Conservation (phyloP, 2,888 invertebrate species). For the Xylota sylvarum region DNA sequence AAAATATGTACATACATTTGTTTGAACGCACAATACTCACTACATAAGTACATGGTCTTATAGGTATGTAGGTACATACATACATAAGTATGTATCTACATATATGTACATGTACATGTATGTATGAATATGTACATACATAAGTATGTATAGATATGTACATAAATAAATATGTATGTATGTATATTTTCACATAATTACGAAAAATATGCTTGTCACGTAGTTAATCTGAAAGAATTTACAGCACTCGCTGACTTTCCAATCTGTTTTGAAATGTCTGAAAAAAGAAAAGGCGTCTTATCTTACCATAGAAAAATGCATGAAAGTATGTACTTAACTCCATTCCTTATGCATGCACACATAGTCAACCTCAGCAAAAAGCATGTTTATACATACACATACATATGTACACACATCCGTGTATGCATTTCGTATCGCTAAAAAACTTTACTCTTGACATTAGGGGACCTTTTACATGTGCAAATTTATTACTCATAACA, state of each 20-base stretch:
- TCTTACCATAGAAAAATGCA: neutral
- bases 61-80: neutral
- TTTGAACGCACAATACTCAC: too few species aligned
- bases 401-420: slow-evolving; percentile 1
- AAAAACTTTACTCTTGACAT: slow-evolving; percentile 7
- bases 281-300: neutral
- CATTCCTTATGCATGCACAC: neutral
- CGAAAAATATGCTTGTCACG: neutral
- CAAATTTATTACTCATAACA: slow-evolving; percentile 3
- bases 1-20: too few species aligned
- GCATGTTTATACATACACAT: neutral
- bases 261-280: neutral
- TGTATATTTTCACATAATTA: too few species aligned
- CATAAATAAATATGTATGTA: too few species aligned
- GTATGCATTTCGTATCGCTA: neutral
- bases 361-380: neutral
- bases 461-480: neutral
- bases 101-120: neutral
- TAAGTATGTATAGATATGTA: too few species aligned
- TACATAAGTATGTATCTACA: neutral
- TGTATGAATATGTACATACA: too few species aligned
- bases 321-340: neutral
- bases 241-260: too few species aligned
- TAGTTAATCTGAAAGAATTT: neutral
- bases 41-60: too few species aligned